phyloP scores from a whole-genome alignment of 2,113 vertebrate genomes.

The Eulemur macaco region DNA sequence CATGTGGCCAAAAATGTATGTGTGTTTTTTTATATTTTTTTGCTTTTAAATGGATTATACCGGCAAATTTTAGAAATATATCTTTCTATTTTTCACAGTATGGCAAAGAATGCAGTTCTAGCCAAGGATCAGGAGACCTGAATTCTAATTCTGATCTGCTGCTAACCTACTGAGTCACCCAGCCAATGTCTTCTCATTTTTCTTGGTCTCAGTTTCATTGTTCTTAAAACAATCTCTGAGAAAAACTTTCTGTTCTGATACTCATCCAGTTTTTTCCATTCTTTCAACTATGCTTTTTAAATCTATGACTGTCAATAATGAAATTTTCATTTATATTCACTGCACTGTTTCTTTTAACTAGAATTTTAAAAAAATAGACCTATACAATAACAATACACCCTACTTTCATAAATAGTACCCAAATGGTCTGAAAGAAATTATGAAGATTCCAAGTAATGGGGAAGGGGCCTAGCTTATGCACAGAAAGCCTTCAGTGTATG shows the following conservation, averaged over 20 bases:
- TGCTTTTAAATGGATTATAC: background rate
- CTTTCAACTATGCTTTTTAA: background rate
- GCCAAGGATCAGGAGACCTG: background rate
- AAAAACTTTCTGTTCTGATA: background rate
- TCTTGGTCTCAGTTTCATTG: background rate
- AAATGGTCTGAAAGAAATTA: background rate
- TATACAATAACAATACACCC: background rate
- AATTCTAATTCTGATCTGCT: background rate
- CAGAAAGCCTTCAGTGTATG: background rate
- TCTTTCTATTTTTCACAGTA: background rate
- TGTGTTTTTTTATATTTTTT: background rate
- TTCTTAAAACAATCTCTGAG: background rate
- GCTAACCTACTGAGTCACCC: background rate
- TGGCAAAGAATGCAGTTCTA: background rate
- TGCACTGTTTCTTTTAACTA: background rate
- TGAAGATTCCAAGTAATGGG: background rate
- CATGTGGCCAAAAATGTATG: background rate
- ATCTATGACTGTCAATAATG: background rate
- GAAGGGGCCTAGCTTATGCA: background rate
- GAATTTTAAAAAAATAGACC: background rate
- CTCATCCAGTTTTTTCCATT: background rate
- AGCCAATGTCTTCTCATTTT: background rate
- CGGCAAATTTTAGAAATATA: background rate
- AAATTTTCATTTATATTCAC: slow-evolving; percentile 32
- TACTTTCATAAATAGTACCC: background rate